Evolutionary conservation across 1,140 invertebrate genomes (phyloP).

Genomic region (Carposina sasakii): DNA sequence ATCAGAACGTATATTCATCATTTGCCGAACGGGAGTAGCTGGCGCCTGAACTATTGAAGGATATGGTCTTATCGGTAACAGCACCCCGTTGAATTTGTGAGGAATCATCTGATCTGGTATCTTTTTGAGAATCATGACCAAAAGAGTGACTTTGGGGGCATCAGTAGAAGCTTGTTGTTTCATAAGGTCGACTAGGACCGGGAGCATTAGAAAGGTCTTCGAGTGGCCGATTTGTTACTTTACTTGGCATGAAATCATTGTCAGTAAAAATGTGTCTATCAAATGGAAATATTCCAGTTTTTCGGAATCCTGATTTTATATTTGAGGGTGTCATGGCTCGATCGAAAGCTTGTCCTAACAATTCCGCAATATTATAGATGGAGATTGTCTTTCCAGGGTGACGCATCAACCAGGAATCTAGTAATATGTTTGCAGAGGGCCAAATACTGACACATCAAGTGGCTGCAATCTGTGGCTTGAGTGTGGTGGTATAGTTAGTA

Average conservation of each 20-base stretch:
- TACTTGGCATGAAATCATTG: background rate
- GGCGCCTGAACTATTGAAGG: no score
- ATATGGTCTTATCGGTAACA: no score
- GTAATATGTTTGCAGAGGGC: background rate
- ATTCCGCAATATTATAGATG: background rate
- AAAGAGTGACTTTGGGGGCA: no score
- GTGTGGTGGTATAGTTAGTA: background rate
- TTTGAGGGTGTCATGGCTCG: background rate
- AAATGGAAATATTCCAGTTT: slow-evolving; percentile 6
- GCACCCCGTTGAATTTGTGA: no score
- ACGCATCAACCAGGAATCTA: background rate
- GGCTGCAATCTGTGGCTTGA: slow-evolving; percentile 7
- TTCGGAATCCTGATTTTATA: slow-evolving; percentile 1
- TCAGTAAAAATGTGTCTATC: slow-evolving; percentile 3
- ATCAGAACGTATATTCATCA: no score
- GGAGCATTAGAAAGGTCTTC: no score
- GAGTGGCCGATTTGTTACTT: no score
- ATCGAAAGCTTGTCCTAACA: slow-evolving; percentile 3
- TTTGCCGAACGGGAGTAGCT: no score
- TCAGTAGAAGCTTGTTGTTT: no score
- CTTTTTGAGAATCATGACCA: no score
- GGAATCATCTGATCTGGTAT: no score
- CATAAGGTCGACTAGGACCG: no score
- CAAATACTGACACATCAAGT: background rate
- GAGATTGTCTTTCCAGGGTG: slow-evolving; percentile 2